Conservation (phyloP, 1,140 invertebrate genomes). For the Brachionus rotundiformis region DNA sequence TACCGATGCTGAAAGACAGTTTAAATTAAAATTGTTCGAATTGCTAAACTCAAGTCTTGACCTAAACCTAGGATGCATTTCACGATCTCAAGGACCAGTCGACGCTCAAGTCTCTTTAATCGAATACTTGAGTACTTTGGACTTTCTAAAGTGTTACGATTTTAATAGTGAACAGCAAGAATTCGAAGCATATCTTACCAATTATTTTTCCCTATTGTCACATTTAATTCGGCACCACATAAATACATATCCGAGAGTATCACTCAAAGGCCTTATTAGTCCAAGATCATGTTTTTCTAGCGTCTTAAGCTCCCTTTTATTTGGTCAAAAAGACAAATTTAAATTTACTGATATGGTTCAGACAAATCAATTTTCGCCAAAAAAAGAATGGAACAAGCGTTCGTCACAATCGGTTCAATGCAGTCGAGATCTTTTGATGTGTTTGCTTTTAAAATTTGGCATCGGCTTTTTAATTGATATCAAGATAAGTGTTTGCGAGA, state of each 20-base stretch:
- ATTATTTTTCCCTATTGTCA: background rate
- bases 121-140: slow-evolving; percentile 70
- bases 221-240: background rate
- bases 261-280: slow-evolving; percentile 68
- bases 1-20: background rate
- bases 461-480: slow-evolving; percentile 68
- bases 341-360: background rate
- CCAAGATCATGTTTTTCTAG: slow-evolving; percentile 64
- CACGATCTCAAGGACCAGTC: slow-evolving; percentile 73
- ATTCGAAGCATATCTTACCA: background rate
- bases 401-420: slow-evolving; percentile 61
- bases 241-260: slow-evolving; percentile 53
- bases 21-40: slow-evolving; percentile 2
- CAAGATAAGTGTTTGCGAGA: background rate
- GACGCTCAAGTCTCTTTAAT: slow-evolving; percentile 78
- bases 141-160: slow-evolving; percentile 67
- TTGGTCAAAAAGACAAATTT: slow-evolving; percentile 30
- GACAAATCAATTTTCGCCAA: background rate
- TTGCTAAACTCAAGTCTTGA: background rate
- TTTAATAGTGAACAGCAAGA: background rate
- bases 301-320: slow-evolving; percentile 59
- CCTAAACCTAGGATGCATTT: slow-evolving; percentile 69
- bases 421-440: slow-evolving; percentile 72
- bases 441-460: slow-evolving; percentile 72
- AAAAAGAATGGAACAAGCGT: slow-evolving; percentile 66